Evolutionary conservation across 2,888 invertebrate species (phyloP).

Genomic region (Lycaena phlaeas): DNA sequence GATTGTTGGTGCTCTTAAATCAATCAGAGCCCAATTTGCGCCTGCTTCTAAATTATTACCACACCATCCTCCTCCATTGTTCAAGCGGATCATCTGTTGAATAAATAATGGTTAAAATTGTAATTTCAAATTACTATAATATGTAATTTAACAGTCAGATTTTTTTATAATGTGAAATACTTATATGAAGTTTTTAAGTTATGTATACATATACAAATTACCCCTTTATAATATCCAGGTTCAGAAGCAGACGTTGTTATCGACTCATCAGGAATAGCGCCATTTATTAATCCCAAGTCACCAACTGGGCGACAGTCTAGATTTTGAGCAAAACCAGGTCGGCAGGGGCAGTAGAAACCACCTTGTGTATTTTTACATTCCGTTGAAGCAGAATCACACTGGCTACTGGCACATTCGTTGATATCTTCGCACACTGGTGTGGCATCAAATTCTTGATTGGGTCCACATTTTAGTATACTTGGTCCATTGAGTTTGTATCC

Average conservation of each 20-base stretch:
- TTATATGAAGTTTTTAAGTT: too few relatives aligned
- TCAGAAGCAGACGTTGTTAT: constrained; percentile 89
- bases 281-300: constrained; percentile 89
- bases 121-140: too few relatives aligned
- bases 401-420: constrained; percentile 90
- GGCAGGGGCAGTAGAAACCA: constrained; percentile 91
- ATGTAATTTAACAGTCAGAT: too few relatives aligned
- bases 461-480: constrained; percentile 87
- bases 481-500: constrained; percentile 90
- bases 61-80: constrained; percentile 91
- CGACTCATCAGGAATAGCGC: constrained; percentile 91
- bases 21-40: constrained; percentile 90
- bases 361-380: constrained; percentile 92
- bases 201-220: too few relatives aligned
- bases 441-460: constrained; percentile 86
- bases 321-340: constrained; percentile 86
- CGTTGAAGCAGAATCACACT: constrained; percentile 92
- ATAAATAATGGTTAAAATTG: neutral
- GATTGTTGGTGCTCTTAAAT: constrained; percentile 90
- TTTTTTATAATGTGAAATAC: too few relatives aligned
- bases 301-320: constrained; percentile 92
- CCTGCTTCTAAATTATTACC: constrained; percentile 89
- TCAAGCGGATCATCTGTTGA: constrained; percentile 84
- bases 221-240: constrained; percentile 85
- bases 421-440: constrained; percentile 93